phyloP scores from a whole-genome alignment of 2,113 vertebrate species.

The Protobothrops mucrosquamatus region DNA sequence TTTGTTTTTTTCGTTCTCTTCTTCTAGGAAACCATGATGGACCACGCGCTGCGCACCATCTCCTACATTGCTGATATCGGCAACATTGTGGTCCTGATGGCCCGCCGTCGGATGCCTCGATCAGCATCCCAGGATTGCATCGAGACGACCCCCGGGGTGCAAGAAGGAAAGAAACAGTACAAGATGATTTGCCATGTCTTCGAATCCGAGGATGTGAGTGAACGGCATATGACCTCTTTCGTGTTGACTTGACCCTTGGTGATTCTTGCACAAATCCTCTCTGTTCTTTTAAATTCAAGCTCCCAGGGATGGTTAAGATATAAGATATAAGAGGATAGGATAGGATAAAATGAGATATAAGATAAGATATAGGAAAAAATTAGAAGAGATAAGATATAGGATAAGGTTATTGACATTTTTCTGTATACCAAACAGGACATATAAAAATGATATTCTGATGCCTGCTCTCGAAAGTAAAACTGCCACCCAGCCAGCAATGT shows the following conservation, averaged over 20 bases:
- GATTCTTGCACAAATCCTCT: not conserved
- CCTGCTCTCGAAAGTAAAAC: too few relatives aligned
- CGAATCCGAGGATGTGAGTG: slow-evolving; percentile 96
- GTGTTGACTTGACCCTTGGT: not conserved
- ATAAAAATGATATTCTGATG: too few relatives aligned
- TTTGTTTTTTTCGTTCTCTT: not conserved
- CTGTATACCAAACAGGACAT: too few relatives aligned
- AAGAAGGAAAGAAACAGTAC: slow-evolving; percentile 95
- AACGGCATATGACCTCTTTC: fast-evolving
- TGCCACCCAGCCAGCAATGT: too few relatives aligned
- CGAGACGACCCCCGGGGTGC: slow-evolving; percentile 88
- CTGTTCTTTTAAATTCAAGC: not conserved
- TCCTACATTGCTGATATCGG: slow-evolving; percentile 97
- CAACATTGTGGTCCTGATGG: slow-evolving; percentile 97
- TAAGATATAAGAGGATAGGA: too few relatives aligned
- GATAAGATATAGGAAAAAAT: too few relatives aligned
- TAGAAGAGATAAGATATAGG: too few relatives aligned
- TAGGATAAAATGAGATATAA: too few relatives aligned
- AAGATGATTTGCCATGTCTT: slow-evolving; percentile 99
- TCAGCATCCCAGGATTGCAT: slow-evolving; percentile 96
- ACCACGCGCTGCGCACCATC: slow-evolving; percentile 95
- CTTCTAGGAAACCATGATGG: slow-evolving; percentile 95
- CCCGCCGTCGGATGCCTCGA: slow-evolving; percentile 90
- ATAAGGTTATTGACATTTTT: too few relatives aligned
- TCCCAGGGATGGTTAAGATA: not conserved